Percentiles rank a stretch among this genome's conserved stretches.
Evolutionary conservation across 2,888 invertebrate genomes (phyloP).

Genomic region (Podabrus alpinus): DNA sequence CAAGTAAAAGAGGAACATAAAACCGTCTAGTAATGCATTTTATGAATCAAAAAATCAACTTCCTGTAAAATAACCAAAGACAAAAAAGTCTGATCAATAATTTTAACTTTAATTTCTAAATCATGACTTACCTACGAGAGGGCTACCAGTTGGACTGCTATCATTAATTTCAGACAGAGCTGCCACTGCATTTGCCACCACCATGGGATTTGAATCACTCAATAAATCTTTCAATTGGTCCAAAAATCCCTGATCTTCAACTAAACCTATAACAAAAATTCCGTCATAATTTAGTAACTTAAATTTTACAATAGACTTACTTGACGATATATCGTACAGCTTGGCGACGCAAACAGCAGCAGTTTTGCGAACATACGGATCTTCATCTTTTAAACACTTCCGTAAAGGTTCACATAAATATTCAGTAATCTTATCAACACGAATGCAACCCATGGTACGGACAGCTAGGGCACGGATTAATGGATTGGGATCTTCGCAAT

Average conservation of each 20-base stretch:
- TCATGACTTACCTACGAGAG: conserved; percentile 71
- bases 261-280: conserved; percentile 49
- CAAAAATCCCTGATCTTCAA: conserved; percentile 88
- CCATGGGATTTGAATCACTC: conserved; percentile 99
- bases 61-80: too few species aligned
- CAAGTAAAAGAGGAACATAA: too few species aligned
- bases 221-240: conserved; percentile 95
- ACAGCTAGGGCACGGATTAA: conserved; percentile 97
- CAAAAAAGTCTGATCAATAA: too few species aligned
- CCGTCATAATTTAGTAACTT: not conserved
- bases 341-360: conserved; percentile 99
- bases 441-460: conserved; percentile 98
- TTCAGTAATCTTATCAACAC: conserved; percentile 99
- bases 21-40: too few species aligned
- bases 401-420: conserved; percentile 97
- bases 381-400: conserved; percentile 93
- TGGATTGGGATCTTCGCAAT: conserved; percentile 99
- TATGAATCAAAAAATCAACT: too few species aligned
- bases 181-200: conserved; percentile 98
- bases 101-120: too few species aligned
- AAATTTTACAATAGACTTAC: conserved; percentile 42
- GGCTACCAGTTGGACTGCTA: conserved; percentile 92
- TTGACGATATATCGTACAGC: conserved; percentile 91
- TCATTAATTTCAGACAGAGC: conserved; percentile 98
- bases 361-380: conserved; percentile 97